These are phyloP conservation scores for Bombylius discolor DNA, from an alignment of 2,888 invertebrate species.

Conservation along the genomic window DNA sequence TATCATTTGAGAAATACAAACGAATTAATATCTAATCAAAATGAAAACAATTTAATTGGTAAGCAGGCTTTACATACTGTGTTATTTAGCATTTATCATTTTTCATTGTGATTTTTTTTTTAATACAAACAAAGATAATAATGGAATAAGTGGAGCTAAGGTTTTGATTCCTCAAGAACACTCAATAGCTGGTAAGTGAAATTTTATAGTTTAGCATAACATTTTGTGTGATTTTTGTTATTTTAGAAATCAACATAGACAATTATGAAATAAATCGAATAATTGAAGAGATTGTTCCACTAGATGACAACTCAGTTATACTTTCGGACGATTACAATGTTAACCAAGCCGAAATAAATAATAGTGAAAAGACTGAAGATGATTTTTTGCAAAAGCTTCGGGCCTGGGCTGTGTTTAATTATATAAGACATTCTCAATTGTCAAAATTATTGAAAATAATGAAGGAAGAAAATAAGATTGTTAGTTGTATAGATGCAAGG, in stretches of 20 bases:
- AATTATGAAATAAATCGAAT: background rate
- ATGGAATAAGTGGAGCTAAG: too few species aligned
- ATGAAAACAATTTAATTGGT: background rate
- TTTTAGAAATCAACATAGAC: background rate
- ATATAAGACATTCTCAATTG: background rate
- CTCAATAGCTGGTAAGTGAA: too few species aligned
- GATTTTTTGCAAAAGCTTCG: background rate
- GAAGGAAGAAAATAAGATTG: background rate
- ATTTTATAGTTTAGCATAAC: background rate
- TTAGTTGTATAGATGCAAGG: background rate
- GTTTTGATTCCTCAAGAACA: too few species aligned
- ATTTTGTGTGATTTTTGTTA: background rate
- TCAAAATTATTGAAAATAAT: background rate
- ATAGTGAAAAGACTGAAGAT: background rate
- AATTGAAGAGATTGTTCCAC: background rate
- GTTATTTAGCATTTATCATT: background rate
- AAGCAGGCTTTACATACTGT: background rate
- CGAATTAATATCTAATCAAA: background rate
- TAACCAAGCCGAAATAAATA: background rate
- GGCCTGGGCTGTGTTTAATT: background rate
- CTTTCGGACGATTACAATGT: background rate
- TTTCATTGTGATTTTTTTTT: background rate
- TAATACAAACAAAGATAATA: background rate
- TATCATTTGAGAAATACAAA: background rate
- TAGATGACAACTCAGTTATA: background rate